phyloP scores from a whole-genome alignment of 1,140 invertebrate species.

The Aphis gossypii region DNA sequence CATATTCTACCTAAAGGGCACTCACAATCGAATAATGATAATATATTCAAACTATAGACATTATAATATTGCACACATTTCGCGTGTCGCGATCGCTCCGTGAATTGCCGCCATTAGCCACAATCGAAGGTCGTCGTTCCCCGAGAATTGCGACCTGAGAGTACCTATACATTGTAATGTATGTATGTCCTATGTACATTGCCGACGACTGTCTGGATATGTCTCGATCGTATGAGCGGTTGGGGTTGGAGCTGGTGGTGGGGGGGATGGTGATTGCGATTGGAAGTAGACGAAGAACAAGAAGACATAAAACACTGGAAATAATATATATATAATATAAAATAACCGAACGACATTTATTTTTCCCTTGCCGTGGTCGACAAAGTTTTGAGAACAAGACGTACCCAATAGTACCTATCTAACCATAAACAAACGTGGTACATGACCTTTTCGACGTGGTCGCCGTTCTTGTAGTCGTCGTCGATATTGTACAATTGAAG shows the following conservation, averaged over 20 bases:
- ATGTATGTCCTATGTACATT: neutral
- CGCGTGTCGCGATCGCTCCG: neutral
- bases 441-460: conserved; percentile 14
- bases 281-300: neutral
- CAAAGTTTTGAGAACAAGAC: conserved; percentile 28
- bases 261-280: neutral
- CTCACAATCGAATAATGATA: neutral
- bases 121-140: neutral
- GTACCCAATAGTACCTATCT: neutral
- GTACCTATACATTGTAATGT: neutral
- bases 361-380: neutral
- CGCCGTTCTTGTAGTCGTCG: neutral
- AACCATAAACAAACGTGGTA: conserved; percentile 19
- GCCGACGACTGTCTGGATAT: neutral
- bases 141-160: neutral
- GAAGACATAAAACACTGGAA: neutral
- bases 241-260: neutral
- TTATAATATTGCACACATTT: neutral
- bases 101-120: neutral
- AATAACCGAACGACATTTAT: neutral
- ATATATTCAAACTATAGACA: neutral
- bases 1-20: neutral
- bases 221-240: neutral
- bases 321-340: neutral
- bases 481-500: conserved; percentile 24